Evolutionary conservation across 2,113 vertebrate genomes (phyloP).

Genomic region (Corythornis madagascariensis): DNA sequence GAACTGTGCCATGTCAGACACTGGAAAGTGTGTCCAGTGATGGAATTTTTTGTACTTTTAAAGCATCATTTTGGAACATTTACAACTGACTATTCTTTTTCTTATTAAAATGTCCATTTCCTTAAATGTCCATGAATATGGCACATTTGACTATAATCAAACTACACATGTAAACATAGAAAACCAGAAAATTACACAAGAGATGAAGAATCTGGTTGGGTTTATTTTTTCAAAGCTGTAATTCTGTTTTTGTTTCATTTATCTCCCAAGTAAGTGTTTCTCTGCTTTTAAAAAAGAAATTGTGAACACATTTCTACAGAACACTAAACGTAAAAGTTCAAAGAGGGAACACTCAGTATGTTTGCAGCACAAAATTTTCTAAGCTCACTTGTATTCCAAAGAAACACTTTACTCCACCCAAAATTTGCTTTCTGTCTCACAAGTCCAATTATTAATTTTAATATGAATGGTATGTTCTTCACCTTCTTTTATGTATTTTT

Average conservation of each 20-base stretch:
- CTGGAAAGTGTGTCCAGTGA: not conserved
- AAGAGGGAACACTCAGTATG: not conserved
- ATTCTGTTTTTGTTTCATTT: not conserved
- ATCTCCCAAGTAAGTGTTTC: not conserved
- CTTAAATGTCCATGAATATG: slow-evolving; percentile 18
- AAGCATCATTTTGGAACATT: slow-evolving; percentile 21
- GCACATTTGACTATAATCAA: not conserved
- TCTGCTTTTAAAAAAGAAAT: not conserved
- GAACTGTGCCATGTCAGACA: not conserved
- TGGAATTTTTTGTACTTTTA: not conserved
- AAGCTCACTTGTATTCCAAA: not conserved
- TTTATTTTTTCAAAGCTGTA: not conserved
- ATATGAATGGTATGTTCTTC: not conserved
- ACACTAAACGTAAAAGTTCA: slow-evolving; percentile 6
- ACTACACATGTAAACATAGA: not conserved
- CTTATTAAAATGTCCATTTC: slow-evolving; percentile 29
- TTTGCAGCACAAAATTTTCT: not conserved
- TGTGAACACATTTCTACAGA: not conserved
- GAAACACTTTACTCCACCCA: slow-evolving; percentile 41
- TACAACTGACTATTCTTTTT: slow-evolving; percentile 16
- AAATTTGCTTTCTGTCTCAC: not conserved
- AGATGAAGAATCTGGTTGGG: not conserved
- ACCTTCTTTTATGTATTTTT: not conserved
- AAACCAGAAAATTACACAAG: slow-evolving; percentile 12
- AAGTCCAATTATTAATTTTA: not conserved